A percentile compares a stretch with the other conserved stretches of the same genome.
phyloP scores from a whole-genome alignment of 2,888 invertebrate genomes.

The Drosophila mercatorum region DNA sequence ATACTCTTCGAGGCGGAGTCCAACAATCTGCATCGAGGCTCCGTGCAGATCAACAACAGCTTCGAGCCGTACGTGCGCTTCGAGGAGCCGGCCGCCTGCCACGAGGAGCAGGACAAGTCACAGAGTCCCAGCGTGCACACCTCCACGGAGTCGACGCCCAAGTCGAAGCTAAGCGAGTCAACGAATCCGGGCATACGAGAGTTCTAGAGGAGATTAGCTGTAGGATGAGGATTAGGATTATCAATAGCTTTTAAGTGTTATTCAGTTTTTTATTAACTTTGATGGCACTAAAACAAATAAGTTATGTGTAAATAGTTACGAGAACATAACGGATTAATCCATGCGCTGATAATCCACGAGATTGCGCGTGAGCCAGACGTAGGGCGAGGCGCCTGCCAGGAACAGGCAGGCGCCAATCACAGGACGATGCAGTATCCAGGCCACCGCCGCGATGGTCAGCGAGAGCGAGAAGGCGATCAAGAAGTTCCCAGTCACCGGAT shows the following conservation, averaged over 20 bases:
- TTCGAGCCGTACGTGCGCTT: conserved; percentile 81
- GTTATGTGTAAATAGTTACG: conserved; percentile 42
- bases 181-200: conserved; percentile 45
- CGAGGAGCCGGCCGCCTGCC: conserved; percentile 65
- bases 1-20: conserved; percentile 83
- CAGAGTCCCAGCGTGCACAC: conserved; percentile 81
- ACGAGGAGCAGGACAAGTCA: conserved; percentile 76
- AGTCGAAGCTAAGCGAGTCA: conserved; percentile 43
- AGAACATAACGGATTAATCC: conserved; percentile 45
- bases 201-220: conserved; percentile 39
- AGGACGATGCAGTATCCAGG: conserved; percentile 86
- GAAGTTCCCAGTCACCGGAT: conserved; percentile 85
- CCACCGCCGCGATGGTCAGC: conserved; percentile 85
- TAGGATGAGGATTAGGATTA: neutral
- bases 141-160: conserved; percentile 66
- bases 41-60: conserved; percentile 82
- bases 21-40: conserved; percentile 82
- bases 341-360: conserved; percentile 71
- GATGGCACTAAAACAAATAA: conserved; percentile 30
- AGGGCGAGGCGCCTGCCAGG: conserved; percentile 86
- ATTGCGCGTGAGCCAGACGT: conserved; percentile 85
- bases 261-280: conserved; percentile 61
- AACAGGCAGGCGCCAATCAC: conserved; percentile 86
- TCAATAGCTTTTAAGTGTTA: conserved; percentile 60
- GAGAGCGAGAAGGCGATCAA: conserved; percentile 85